A percentile compares a stretch with the other conserved stretches of the same genome.
Conservation (phyloP, 2,113 vertebrate genomes). For the Falco punctatus region DNA sequence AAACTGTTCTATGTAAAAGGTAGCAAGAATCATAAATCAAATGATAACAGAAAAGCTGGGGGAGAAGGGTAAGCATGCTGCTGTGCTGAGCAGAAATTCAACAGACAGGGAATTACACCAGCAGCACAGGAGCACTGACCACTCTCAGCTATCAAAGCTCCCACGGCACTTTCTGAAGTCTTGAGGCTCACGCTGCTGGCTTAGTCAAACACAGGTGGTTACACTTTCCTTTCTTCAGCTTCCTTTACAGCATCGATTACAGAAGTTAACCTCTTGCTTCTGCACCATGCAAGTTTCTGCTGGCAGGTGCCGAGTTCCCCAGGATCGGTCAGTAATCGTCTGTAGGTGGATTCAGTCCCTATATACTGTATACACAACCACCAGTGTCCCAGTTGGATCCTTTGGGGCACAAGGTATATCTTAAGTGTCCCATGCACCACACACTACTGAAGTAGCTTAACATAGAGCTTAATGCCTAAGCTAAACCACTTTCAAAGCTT, state of each 20-base stretch:
- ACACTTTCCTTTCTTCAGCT: neutral
- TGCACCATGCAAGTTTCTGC: fast-evolving
- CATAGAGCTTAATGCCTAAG: neutral
- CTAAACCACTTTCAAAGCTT: neutral
- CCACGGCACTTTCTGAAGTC: neutral
- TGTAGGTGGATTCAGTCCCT: neutral
- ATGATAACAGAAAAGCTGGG: neutral
- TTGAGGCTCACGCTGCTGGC: neutral
- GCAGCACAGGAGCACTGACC: neutral
- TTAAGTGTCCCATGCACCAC: neutral
- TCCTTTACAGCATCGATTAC: neutral
- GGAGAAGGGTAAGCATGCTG: neutral
- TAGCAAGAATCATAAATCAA: neutral
- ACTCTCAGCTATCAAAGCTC: neutral
- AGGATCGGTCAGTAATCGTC: neutral
- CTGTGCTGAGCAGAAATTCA: neutral
- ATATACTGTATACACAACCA: fast-evolving
- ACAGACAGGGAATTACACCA: neutral
- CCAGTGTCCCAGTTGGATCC: neutral
- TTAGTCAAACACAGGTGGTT: neutral
- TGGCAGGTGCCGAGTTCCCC: neutral
- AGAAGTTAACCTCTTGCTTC: neutral
- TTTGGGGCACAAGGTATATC: neutral
- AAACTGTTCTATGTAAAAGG: neutral
- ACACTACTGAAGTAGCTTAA: neutral